Base-by-base conservation (phyloP, 2,888 invertebrate species). In the Heliconius erato region DNA sequence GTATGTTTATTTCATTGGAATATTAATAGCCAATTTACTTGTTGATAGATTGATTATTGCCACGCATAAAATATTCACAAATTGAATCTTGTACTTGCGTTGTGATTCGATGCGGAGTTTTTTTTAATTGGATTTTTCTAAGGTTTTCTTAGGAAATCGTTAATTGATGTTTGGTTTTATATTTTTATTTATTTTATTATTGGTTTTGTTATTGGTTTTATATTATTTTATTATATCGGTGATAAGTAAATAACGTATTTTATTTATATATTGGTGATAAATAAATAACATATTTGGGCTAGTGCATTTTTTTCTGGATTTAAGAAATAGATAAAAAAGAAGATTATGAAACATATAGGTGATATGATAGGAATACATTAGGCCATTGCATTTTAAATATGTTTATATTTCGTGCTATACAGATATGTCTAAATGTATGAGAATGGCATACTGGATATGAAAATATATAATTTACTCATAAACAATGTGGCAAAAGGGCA, bases 11-110 rank as follows among this genome's bases (percentile, higher is more conserved):
- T 74, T 85, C 79, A 28, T 65, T 67, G 84, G 84, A 83, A 86
- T 86, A 86, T 82, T 84, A 84, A 86, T 85, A 74, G 84, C 74
- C 79, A 71, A 85, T 86, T 84, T 83, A 79, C 49, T 23, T 72
- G 74, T 79, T 84, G 85, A 86, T 82, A 74, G 77, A 85, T 83
- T 83, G 82, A 71, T 74, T 77, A 85, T 85, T 82, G 82, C 79
- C 72, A 71, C 68, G 83, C 77, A 82, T 83, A 85, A 84, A 81
- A 80, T 81, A 84, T 83, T 82, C 80, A 80, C 82, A 82, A 83
- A 85, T 85, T 86, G 84, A 85, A 86, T 82, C 82, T 80, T 79
- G 78, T 83, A 81, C 78, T 81, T 69, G 44, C 65, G 44, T 16
- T 28, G 74, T 65, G 23, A 69, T 67, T 40, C 72, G 44, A 59